A percentile compares a stretch with the other conserved stretches of the same genome.
These are phyloP conservation scores for Nebria salina DNA, from an alignment of 2,888 invertebrate species.

Conservation along the genomic window DNA sequence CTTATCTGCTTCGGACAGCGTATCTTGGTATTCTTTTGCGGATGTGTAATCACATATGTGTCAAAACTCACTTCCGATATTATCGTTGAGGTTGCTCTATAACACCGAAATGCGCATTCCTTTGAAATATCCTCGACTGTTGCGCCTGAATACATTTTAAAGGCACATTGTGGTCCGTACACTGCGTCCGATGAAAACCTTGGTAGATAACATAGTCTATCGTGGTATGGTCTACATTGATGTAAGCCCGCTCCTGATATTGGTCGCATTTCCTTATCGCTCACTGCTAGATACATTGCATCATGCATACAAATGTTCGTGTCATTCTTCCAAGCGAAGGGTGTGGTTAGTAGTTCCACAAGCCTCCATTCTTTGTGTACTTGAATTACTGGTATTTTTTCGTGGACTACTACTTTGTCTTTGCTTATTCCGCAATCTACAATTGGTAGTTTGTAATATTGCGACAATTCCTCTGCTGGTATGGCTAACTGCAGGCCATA, in stretches of 20 bases:
- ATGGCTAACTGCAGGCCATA: not conserved
- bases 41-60: too few species aligned
- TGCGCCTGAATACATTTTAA: slow-evolving; percentile 18
- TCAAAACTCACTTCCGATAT: too few species aligned
- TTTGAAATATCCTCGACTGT: slow-evolving; percentile 2
- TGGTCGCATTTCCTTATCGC: slow-evolving; percentile 14
- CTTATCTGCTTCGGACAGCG: too few species aligned
- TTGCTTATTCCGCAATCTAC: slow-evolving; percentile 22
- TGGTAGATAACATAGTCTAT: slow-evolving; percentile 35
- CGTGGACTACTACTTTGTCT: not conserved
- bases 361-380: too few species aligned
- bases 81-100: too few species aligned
- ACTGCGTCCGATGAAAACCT: slow-evolving; percentile 26
- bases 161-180: slow-evolving; percentile 35
- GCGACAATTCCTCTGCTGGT: not conserved
- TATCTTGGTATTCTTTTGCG: too few species aligned
- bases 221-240: slow-evolving; percentile 36
- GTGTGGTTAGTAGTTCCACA: slow-evolving; percentile 27
- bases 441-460: slow-evolving; percentile 26
- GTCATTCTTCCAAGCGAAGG: slow-evolving; percentile 34
- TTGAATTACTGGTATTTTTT: slow-evolving; percentile 14
- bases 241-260: slow-evolving; percentile 30
- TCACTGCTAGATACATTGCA: slow-evolving; percentile 34
- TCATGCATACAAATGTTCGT: slow-evolving; percentile 28
- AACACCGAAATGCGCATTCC: too few species aligned